These are phyloP conservation scores for Drymonia ruficornis DNA, from an alignment of 2,888 invertebrate genomes.

Conservation along the genomic window DNA sequence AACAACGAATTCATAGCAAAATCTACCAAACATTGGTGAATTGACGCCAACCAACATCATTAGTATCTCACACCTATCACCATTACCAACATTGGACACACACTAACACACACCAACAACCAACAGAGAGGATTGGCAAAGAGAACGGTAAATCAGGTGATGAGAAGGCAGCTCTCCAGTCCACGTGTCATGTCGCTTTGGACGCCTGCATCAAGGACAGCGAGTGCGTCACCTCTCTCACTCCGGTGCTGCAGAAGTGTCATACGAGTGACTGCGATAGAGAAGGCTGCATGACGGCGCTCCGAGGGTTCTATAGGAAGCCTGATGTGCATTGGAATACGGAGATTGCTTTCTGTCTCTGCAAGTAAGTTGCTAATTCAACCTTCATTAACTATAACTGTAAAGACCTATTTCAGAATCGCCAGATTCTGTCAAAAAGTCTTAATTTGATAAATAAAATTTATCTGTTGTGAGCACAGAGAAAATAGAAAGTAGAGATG, in stretches of 20 bases:
- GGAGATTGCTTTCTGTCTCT: conserved; percentile 96
- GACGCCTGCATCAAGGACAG: conserved; percentile 92
- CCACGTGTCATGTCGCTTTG: conserved; percentile 94
- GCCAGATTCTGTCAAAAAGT: too few species aligned
- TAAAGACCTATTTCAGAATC: too few species aligned
- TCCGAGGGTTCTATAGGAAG: conserved; percentile 94
- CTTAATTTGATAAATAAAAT: too few species aligned
- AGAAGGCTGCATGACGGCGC: conserved; percentile 94
- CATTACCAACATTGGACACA: background rate
- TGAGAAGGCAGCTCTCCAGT: conserved; percentile 87
- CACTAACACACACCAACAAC: conserved; percentile 60
- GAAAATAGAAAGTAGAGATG: too few species aligned
- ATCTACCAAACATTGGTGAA: too few species aligned
- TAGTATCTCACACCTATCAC: background rate
- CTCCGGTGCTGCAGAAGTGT: conserved; percentile 94
- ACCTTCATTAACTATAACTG: too few species aligned
- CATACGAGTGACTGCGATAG: conserved; percentile 89
- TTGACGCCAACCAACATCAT: background rate
- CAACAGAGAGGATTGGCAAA: conserved; percentile 82
- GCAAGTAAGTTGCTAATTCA: conserved; percentile 90
- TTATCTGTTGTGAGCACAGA: too few species aligned
- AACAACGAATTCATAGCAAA: too few species aligned
- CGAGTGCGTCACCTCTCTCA: conserved; percentile 90
- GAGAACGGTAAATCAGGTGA: conserved; percentile 83
- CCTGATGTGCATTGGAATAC: conserved; percentile 92